These are phyloP conservation scores for Oreortyx pictus DNA, from an alignment of 2,797 vertebrate species.

Conservation along the genomic window DNA sequence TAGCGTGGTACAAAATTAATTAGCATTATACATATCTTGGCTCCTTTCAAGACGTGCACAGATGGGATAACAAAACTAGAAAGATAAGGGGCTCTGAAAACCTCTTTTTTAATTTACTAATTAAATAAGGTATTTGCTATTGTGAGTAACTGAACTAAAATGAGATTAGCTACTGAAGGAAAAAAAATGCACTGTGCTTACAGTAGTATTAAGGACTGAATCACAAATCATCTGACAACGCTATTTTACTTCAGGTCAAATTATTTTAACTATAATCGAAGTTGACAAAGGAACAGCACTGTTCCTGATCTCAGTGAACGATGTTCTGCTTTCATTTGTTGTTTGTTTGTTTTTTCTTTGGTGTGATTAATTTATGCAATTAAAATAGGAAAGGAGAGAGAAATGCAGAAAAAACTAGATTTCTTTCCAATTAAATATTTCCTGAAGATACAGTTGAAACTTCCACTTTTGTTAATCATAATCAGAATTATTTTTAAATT, in stretches of 20 bases:
- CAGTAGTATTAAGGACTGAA: slow-evolving; percentile 58
- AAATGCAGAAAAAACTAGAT: background rate
- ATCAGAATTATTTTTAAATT: background rate
- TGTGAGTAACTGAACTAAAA: slow-evolving; percentile 63
- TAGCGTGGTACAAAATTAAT: slow-evolving; percentile 76
- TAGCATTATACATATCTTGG: slow-evolving; percentile 70
- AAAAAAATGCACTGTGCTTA: slow-evolving; percentile 38
- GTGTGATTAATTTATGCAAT: slow-evolving; percentile 2
- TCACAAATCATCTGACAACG: slow-evolving; percentile 43
- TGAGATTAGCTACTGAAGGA: slow-evolving; percentile 67
- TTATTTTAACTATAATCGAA: slow-evolving; percentile 53
- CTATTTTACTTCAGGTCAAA: slow-evolving; percentile 62
- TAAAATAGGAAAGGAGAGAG: slow-evolving; percentile 14
- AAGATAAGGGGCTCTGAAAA: slow-evolving; percentile 75
- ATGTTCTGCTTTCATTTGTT: background rate
- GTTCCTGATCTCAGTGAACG: slow-evolving; percentile 4
- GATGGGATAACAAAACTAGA: slow-evolving; percentile 70
- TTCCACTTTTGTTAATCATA: background rate
- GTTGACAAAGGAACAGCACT: background rate
- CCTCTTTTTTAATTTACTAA: slow-evolving; percentile 71
- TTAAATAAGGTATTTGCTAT: slow-evolving; percentile 71
- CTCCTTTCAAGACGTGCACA: slow-evolving; percentile 69
- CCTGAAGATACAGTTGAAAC: background rate
- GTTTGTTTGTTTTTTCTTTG: background rate
- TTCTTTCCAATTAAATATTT: slow-evolving; percentile 23